Conservation (phyloP, 2,797 vertebrate species). For the Simalia tracyae region DNA sequence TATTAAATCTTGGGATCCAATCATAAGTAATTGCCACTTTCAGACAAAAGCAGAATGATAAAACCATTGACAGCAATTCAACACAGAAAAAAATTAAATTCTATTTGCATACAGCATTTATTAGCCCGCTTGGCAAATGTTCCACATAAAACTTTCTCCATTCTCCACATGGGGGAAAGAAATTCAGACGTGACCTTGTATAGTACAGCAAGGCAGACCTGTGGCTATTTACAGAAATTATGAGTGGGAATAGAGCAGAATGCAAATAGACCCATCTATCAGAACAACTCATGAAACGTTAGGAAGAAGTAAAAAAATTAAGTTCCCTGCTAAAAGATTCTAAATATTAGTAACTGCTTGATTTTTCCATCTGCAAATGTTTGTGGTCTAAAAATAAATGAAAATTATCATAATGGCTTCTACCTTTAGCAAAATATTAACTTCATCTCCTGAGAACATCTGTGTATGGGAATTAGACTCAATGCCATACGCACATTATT, state of each 20-base stretch:
- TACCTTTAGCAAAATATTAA: constrained; percentile 51
- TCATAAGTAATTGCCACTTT: background rate
- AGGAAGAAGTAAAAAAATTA: constrained; percentile 43
- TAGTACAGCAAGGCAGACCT: background rate
- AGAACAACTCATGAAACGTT: background rate
- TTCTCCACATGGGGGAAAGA: fast-evolving
- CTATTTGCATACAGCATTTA: background rate
- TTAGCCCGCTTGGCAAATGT: fast-evolving
- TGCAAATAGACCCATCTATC: background rate
- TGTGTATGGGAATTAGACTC: constrained; percentile 22
- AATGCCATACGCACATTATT: constrained; percentile 21
- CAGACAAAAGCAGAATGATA: background rate
- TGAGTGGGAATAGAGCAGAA: background rate
- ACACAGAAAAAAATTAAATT: background rate
- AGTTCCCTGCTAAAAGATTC: constrained; percentile 3
- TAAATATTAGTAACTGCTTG: background rate
- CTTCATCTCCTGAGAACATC: constrained; percentile 58
- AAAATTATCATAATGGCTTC: constrained; percentile 42
- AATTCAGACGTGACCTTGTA: background rate
- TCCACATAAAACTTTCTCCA: background rate
- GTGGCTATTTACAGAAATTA: background rate
- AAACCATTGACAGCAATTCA: background rate
- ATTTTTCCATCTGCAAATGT: background rate
- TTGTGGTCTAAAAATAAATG: constrained; percentile 61
- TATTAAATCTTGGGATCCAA: background rate